Conservation (phyloP, 2,888 invertebrate species). For the Drosophila koepferae region DNA sequence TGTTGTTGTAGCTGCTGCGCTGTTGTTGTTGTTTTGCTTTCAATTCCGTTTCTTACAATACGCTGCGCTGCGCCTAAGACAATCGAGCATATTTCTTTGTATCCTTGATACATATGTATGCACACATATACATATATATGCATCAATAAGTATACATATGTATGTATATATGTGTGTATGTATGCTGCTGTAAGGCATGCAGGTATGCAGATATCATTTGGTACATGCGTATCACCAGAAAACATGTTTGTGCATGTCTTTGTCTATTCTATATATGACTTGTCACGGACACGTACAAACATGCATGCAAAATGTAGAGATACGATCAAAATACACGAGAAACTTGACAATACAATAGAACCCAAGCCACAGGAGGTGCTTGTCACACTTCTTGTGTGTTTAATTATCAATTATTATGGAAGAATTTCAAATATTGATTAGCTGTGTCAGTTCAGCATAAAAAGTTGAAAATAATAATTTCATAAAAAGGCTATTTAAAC, state of each 20-base stretch:
- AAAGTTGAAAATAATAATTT: neutral
- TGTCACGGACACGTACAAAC: slow-evolving; percentile 39
- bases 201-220: slow-evolving; percentile 30
- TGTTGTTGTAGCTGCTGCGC: slow-evolving; percentile 16
- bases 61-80: slow-evolving; percentile 37
- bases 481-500: too few species aligned
- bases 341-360: slow-evolving; percentile 10
- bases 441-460: neutral
- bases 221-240: slow-evolving; percentile 1
- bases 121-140: neutral
- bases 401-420: neutral
- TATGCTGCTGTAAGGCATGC: slow-evolving; percentile 10
- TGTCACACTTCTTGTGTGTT: slow-evolving; percentile 12
- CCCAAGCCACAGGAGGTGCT: slow-evolving; percentile 4
- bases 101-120: slow-evolving; percentile 4
- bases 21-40: slow-evolving; percentile 31
- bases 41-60: slow-evolving; percentile 37
- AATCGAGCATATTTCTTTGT: slow-evolving; percentile 46
- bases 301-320: slow-evolving; percentile 27
- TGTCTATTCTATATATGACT: slow-evolving; percentile 8
- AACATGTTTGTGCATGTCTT: slow-evolving; percentile 44
- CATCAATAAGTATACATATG: neutral
- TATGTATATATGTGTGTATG: neutral
- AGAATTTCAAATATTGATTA: neutral
- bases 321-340: slow-evolving; percentile 13